Evolutionary conservation across 2,113 vertebrate species (phyloP), one percentile per base, ranked within the genome.

Genomic region (Conger conger): DNA sequence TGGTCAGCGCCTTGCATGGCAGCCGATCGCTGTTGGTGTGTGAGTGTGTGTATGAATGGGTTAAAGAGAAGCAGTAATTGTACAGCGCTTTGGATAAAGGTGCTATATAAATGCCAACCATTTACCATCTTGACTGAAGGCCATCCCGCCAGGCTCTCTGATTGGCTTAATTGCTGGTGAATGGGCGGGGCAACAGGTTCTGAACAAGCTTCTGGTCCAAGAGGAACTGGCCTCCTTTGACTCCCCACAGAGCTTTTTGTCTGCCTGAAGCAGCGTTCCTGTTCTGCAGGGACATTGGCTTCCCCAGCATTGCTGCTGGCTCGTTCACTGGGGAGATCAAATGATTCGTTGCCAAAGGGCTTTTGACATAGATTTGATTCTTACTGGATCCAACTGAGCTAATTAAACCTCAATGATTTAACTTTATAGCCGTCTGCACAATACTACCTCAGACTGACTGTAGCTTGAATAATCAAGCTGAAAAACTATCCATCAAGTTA

Each of bases 341-440:
- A 79, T n/a, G 78, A 84, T 79, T 79, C 77, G 37, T 79, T 33
- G 68, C 76, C 82, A 84, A 79, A 84, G 76, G 76, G 35, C 76
- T n/a, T 27, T 35, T 79, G 50, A 76, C 76, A 57, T 23, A 53
- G 16, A 53, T 38, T 42, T 38, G 83, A 76, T 27, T 60, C 76
- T 13, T 30, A 78, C 83, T 79, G 30, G 50, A 84, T 79, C 76
- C 76, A 77, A 50, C 42, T 42, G 73, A 8, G 23, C 11, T 84
- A 84, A 84, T 84, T 54, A 84, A 36, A 84, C 76, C 35, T 11
- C 23, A 79, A 42, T 60, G 23, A 78, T 84, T 45, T 68, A 54
- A 37, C 23, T 60, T 60, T 83, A 77, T 77, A 83, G 20, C 68
- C 77, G 68, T 53, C 45, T 18, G 42, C 23, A 35, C 23, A 79